A percentile compares a stretch with the other conserved stretches of the same genome.
Conservation (phyloP, 2,797 vertebrate genomes). For the Odontamblyopus rebecca region DNA sequence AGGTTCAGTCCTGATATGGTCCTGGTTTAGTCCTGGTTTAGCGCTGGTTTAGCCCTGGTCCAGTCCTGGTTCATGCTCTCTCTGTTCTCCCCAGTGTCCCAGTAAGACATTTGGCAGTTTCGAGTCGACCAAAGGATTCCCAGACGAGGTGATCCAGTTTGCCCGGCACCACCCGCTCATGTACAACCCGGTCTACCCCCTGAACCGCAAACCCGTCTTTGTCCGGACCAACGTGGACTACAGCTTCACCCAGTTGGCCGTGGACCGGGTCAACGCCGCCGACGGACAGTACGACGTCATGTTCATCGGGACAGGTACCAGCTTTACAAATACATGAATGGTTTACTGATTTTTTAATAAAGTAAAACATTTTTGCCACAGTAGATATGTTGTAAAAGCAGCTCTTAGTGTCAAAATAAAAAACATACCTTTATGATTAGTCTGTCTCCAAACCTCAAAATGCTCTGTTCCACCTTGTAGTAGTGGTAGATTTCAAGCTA, state of each 20-base stretch:
- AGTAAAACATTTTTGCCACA: no score
- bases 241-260: conserved; percentile 89
- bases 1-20: no score
- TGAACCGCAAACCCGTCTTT: conserved; percentile 86
- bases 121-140: conserved; percentile 96
- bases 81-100: conserved; percentile 82
- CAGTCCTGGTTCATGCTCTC: background rate
- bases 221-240: conserved; percentile 85
- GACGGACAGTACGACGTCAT: conserved; percentile 93
- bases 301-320: conserved; percentile 92
- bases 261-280: conserved; percentile 85
- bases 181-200: conserved; percentile 90
- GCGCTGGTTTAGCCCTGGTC: background rate
- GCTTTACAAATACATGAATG: no score
- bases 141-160: conserved; percentile 96
- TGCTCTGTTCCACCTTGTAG: no score
- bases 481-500: no score
- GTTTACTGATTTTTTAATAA: no score
- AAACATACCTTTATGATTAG: no score
- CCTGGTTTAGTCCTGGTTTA: no score
- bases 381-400: no score
- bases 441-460: no score
- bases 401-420: no score
- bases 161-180: conserved; percentile 95
- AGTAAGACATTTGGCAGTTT: conserved; percentile 98